A percentile compares a stretch with the other conserved stretches of the same genome.
These are phyloP conservation scores for Umimayanthus chanpuru DNA, from an alignment of 92 coral and sea anemone genomes.

Conservation along the genomic window DNA sequence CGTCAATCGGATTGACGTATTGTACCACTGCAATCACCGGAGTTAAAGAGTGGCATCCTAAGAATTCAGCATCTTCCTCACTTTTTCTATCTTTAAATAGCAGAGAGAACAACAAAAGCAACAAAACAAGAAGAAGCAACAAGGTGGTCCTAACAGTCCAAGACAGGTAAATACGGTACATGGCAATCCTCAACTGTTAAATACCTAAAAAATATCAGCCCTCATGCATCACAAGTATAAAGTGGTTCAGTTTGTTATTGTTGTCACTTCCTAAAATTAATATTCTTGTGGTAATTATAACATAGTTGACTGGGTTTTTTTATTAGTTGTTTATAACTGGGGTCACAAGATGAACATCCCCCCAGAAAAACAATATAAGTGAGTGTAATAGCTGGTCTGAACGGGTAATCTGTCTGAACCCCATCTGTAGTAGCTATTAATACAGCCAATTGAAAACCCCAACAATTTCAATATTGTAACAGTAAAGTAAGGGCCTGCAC, in stretches of 20 bases:
- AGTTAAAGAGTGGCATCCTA: not conserved
- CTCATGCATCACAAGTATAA: not conserved
- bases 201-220: not conserved
- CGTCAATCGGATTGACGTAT: too few species aligned
- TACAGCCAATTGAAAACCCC: not conserved
- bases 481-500: too few species aligned
- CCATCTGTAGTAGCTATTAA: not conserved
- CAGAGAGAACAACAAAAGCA: constrained; percentile 41
- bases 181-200: not conserved
- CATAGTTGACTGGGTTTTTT: not conserved
- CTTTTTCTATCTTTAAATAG: constrained; percentile 4
- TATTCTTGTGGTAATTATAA: not conserved
- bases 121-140: constrained; percentile 40
- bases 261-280: not conserved
- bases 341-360: not conserved
- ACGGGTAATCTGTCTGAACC: not conserved
- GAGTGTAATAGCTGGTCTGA: not conserved
- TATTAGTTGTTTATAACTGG: too few species aligned
- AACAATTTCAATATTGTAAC: not conserved
- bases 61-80: not conserved
- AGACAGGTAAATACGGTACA: constrained; percentile 28
- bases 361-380: not conserved
- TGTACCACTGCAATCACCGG: not conserved
- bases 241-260: not conserved
- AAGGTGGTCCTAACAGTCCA: constrained; percentile 39